Base-by-base conservation (phyloP, 2,888 invertebrate genomes). In the Mesoligia furuncula region DNA sequence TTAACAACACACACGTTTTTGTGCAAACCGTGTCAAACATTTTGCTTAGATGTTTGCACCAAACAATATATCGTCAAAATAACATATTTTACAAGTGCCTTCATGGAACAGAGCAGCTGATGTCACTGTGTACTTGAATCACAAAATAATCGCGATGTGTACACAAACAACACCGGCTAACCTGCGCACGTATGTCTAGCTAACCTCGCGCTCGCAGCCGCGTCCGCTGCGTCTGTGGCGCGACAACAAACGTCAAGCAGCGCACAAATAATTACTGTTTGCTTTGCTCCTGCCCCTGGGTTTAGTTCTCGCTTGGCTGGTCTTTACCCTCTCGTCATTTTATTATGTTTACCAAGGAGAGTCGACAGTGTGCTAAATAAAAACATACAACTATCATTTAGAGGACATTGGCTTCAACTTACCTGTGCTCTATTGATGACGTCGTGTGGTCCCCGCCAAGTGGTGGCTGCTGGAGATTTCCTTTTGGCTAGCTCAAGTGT, bases 401-500 rank as follows among this genome's bases (percentile, higher is more conserved):
- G 42, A 70, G 42, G 57, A 36, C 42, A 65, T 57, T 66, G 20
- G 45, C 24, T 73, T 31, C 2, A 54, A 31, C 92, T 90, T 87
- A 97, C 97, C 97, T 97, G 97, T 92, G 97, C 97, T 96, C 97
- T 95, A 86, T 95, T 96, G 93, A 97, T 96, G 92, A 97, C 97
- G 90, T 97, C 94, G 95, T 97, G 90, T 91, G 97, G 91, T 97
- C 97, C 93, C 95, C 97, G 90, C 98, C 96, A 97, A 65, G 97
- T 96, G n/a, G 96, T 94, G 48, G 97, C 96, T 48, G 95, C 96
- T 62, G 96, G 96, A 77, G 97, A 95, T 90, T 97, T 97, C 85
- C 98, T 96, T 92, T 98, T 98, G 65, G 96, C 96, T 65, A 96
- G 91, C 90, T 98, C 98, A 88, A 98, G 93, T 69, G 98, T 96